Base-by-base conservation (phyloP, 2,113 vertebrate species). In the Entelurus aequoreus region DNA sequence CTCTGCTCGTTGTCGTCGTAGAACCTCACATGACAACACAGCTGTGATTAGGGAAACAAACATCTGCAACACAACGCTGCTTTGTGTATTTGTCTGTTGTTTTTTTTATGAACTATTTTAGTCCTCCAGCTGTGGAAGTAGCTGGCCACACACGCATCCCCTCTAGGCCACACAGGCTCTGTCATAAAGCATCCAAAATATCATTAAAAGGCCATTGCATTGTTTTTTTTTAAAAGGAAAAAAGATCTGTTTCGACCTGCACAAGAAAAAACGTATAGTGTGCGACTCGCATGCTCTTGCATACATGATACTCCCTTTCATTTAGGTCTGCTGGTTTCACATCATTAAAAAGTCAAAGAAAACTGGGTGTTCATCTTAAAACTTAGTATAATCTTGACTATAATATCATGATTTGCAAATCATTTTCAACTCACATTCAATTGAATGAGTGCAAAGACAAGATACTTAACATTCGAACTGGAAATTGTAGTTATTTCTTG, bases 331-430 rank as follows among this genome's bases (percentile, higher is more conserved):
- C 28, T 14, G 6, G 53, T 70, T 77, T 71, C 65, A 71, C 61
- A 69, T 38, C 44, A 63, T 57, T 48, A 46, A 52, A 21, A 61
- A 21, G 69, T 57, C 68, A 76, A 67, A 66, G 52, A 62, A 44
- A 74, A 28, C n/a, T n/a, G n/a, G n/a, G n/a, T n/a, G n/a, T n/a
- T n/a, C n/a, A n/a, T 28, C 28, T 28, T 28, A 28, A 28, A 28
- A 28, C 28, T 28, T 28, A 3, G 3, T 28, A 28, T 28, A 28
- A 28, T 28, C 4, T 28, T 28, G 28, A 28, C 28, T 28, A 28
- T 3, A 28, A 28, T 28, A 28, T 4, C 4, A 28, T 28, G 28
- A 28, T 3, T 28, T 28, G 28, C 28, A 28, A 28, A 28, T 28
- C 28, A 1, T 28, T 28, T 28, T 28, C 28, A 28, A 28, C 28